A percentile compares a stretch with the other conserved stretches of the same genome.
These are phyloP conservation scores for Hirtodrosophila histrioides DNA, from an alignment of 2,888 invertebrate genomes.

Conservation along the genomic window DNA sequence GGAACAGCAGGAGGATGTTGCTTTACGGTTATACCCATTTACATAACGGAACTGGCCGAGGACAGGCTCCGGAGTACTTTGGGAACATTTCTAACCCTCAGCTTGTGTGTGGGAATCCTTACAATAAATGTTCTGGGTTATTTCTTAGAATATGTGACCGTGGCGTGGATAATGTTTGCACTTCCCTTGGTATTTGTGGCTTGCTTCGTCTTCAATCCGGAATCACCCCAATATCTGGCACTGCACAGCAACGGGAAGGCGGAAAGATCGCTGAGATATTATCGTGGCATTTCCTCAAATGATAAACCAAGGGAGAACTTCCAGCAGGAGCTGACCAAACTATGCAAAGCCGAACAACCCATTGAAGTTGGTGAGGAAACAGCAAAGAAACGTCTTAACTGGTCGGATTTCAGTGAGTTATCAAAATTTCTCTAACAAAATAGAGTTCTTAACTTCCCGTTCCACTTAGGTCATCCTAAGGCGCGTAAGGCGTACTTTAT, in stretches of 20 bases:
- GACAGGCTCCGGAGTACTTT: conserved; percentile 77
- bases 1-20: conserved; percentile 69
- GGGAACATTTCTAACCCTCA: conserved; percentile 74
- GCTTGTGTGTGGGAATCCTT: conserved; percentile 72
- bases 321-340: conserved; percentile 16
- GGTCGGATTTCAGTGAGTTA: conserved; percentile 24
- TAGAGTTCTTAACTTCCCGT: background rate
- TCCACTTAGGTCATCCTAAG: conserved; percentile 54
- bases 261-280: conserved; percentile 16
- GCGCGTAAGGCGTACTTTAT: conserved; percentile 74
- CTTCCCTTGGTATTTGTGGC: conserved; percentile 60
- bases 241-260: conserved; percentile 10
- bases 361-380: background rate
- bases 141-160: conserved; percentile 60
- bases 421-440: background rate
- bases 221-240: conserved; percentile 23
- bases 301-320: conserved; percentile 8
- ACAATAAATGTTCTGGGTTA: conserved; percentile 69
- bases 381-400: background rate
- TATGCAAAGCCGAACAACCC: conserved; percentile 5
- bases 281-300: conserved; percentile 13
- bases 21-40: conserved; percentile 72
- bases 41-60: conserved; percentile 76
- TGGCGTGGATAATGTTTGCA: conserved; percentile 60
- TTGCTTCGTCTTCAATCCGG: conserved; percentile 17